phyloP scores from a whole-genome alignment of 2,888 invertebrate genomes.

The Cataglyphis altisquamis region DNA sequence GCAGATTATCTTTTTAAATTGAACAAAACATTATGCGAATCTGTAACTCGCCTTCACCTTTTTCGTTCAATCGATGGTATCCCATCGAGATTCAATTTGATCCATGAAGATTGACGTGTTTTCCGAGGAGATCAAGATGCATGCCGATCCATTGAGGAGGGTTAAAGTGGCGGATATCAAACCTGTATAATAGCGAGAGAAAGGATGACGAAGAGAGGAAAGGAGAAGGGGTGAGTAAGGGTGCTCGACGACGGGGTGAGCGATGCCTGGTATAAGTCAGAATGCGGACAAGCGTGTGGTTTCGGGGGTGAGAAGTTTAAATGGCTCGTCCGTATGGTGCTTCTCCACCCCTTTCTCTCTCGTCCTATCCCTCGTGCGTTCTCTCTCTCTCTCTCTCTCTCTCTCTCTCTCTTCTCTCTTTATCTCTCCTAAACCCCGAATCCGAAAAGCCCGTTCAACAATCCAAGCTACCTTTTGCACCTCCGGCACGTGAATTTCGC shows the following conservation, averaged over 20 bases:
- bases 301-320: constrained; percentile 86
- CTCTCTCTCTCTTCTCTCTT: background rate
- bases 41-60: constrained; percentile 1
- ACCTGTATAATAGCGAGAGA: constrained; percentile 74
- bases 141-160: constrained; percentile 65
- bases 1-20: background rate
- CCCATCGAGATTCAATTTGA: constrained; percentile 51
- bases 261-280: constrained; percentile 86
- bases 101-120: constrained; percentile 47
- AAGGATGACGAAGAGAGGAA: constrained; percentile 56
- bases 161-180: constrained; percentile 79
- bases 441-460: constrained; percentile 21
- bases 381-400: constrained; percentile 55
- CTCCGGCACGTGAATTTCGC: constrained; percentile 29
- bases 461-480: constrained; percentile 48
- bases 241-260: constrained; percentile 81
- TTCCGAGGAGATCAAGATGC: constrained; percentile 47
- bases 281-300: constrained; percentile 86
- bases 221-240: constrained; percentile 70
- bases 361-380: constrained; percentile 44
- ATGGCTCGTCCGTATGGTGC: constrained; percentile 86
- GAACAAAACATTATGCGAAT: background rate
- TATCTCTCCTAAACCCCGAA: background rate
- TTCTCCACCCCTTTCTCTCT: constrained; percentile 74
- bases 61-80: constrained; percentile 24